Evolutionary conservation across 2,113 vertebrate genomes (phyloP), one percentile per base, ranked within the genome.

Genomic region (Forbesichthys papilliferus): DNA sequence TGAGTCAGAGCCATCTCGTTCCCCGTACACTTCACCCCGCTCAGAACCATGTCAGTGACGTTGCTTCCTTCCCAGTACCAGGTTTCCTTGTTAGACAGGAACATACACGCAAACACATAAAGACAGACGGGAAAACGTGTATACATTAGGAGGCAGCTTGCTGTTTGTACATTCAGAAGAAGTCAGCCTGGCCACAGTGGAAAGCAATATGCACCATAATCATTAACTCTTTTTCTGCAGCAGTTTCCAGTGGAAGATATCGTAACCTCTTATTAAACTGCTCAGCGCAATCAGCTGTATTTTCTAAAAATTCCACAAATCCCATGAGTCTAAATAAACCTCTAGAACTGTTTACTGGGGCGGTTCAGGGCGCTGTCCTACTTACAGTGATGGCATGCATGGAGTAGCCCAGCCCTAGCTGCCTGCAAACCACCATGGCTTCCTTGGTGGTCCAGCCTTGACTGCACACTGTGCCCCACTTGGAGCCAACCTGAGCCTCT

Each of bases 11-110:
- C 88, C 92, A 97, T 93, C 86, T 99, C 97, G 0, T 73, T 90
- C 7, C 98, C 98, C 0, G 84, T 81, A 13, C 98, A 99, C 82
- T 91, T 97, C 64, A 99, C 95, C 0, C 98, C 97, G 0, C 98
- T 98, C 92, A 97, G 86, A 57, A 95, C 92, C 94, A 99, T 95
- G 74, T 97, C 93, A 0, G 96, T 97, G 69, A 94, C 86, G 0
- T 98, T 98, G 65, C 95, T 96, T 60, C 94, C 91, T 0, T 99
- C 97, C 97, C 97, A 99, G 90, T 99, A 99, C 98, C 98, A 99
- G 0, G 98, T 99, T 91, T 99, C 97, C 98, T 99, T 93, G 34
- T 27, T 3, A 18, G 12, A 11, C 49, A 71, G 8, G 11, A 57
- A 64, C 56, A 51, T 13, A 73, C 51, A 81, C 63, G 16, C 65